phyloP scores from a whole-genome alignment of 2,888 invertebrate species.

The Agonopterix alstromeriana region DNA sequence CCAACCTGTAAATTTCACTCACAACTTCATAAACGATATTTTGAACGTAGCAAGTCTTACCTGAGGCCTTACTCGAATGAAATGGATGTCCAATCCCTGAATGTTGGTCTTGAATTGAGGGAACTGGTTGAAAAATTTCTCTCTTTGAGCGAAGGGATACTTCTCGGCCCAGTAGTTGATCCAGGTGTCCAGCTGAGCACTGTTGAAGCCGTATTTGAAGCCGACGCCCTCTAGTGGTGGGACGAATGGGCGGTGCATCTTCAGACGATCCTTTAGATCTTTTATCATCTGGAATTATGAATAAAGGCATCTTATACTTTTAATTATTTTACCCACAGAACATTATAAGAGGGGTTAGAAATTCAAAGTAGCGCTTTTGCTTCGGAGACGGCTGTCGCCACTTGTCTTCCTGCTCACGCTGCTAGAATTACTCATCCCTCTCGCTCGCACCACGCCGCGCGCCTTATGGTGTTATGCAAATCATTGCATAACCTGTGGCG shows the following conservation, averaged over 20 bases:
- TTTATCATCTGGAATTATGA: slow-evolving; percentile 39
- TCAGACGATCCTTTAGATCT: slow-evolving; percentile 44
- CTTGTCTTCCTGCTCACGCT: too few relatives aligned
- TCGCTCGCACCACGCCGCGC: too few relatives aligned
- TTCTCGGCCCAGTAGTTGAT: slow-evolving; percentile 86
- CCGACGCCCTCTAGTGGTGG: slow-evolving; percentile 80
- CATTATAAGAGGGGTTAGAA: too few relatives aligned
- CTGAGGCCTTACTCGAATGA: slow-evolving; percentile 5
- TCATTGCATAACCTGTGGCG: too few relatives aligned
- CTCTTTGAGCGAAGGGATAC: slow-evolving; percentile 79
- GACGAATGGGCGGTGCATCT: slow-evolving; percentile 37
- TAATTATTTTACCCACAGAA: too few relatives aligned
- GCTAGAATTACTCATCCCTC: too few relatives aligned
- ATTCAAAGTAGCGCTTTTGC: too few relatives aligned
- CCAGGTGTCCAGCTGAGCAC: slow-evolving; percentile 78
- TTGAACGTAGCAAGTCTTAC: slow-evolving; percentile 9
- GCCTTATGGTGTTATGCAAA: too few relatives aligned
- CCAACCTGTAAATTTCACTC: too few relatives aligned
- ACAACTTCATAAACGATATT: too few relatives aligned
- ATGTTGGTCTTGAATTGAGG: slow-evolving; percentile 88
- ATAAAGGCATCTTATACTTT: too few relatives aligned
- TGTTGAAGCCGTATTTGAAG: slow-evolving; percentile 91
- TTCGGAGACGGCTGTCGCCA: too few relatives aligned
- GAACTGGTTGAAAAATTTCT: slow-evolving; percentile 81
- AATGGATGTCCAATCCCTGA: slow-evolving; percentile 81